These are phyloP conservation scores for Caenorhabditis remanei DNA, from an alignment of 1,140 invertebrate genomes.

Conservation along the genomic window DNA sequence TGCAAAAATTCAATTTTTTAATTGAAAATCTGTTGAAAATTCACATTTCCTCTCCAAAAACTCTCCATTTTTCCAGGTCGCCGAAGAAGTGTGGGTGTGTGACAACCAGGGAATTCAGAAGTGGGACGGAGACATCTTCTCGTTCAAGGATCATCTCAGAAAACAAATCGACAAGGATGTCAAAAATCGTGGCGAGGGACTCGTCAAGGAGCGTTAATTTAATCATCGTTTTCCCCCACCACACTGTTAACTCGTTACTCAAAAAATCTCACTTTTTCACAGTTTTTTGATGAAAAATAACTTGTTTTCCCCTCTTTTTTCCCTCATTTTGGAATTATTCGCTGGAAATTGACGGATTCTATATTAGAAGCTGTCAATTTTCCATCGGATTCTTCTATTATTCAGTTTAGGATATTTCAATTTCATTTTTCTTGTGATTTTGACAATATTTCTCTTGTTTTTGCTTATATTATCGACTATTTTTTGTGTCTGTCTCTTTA, in stretches of 20 bases:
- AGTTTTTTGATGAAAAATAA: slow-evolving; percentile 18
- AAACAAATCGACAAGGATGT: slow-evolving; percentile 83
- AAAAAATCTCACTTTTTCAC: background rate
- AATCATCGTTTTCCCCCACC: background rate
- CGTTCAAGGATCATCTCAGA: slow-evolving; percentile 94
- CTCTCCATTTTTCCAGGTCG: slow-evolving; percentile 84
- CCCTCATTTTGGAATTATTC: background rate
- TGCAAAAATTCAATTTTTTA: too few species aligned
- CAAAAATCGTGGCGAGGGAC: slow-evolving; percentile 41
- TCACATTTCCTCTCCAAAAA: too few species aligned
- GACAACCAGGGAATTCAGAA: slow-evolving; percentile 95
- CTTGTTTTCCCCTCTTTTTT: background rate
- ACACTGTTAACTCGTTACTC: slow-evolving; percentile 3
- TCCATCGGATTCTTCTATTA: background rate
- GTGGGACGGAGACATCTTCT: slow-evolving; percentile 94
- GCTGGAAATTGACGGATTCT: background rate
- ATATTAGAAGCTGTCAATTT: slow-evolving; percentile 19
- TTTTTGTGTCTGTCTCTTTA: background rate
- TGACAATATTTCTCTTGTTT: slow-evolving; percentile 40
- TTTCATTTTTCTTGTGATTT: slow-evolving; percentile 43
- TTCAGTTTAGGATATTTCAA: slow-evolving; percentile 55
- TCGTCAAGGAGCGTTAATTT: slow-evolving; percentile 62
- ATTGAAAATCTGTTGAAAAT: too few species aligned
- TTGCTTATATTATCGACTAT: background rate
- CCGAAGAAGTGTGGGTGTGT: slow-evolving; percentile 99